Base-by-base conservation (phyloP, 2,113 vertebrate species). In the Sclerurus mexicanus region DNA sequence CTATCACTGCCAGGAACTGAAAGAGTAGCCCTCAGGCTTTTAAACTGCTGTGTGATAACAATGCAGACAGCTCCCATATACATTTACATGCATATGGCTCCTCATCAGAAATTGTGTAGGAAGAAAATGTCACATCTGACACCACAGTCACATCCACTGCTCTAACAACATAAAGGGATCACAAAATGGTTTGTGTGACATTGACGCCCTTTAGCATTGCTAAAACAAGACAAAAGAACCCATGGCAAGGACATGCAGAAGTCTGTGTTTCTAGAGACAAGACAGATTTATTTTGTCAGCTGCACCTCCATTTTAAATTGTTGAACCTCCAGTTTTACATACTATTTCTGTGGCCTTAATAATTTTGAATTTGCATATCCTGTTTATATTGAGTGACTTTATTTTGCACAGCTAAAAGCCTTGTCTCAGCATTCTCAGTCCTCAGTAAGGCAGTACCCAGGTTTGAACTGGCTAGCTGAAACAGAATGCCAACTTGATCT, bases 1-100 rank as follows among this genome's bases (percentile, higher is more conserved):
- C 1, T 30, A 25, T 50, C 39, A 67, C 50, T 86, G 49, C 20
- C 22, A n/a, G 0, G 0, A 87, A 60, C 3, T 5, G 52, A 52
- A 91, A 53, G 17, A 22, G 3, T 13, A 86, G 39, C 9, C 21
- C 21, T 19, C 35, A 33, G 30, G 44, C 28, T 88, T 88, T 46
- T 89, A 42, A 86, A 39, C 50, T 89, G 24, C 25, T 49, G 22
- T 59, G 14, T 67, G 39, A 67, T 31, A 56, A 20, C 52, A 64
- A 25, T 64, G 35, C 7, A 64, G 42, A 28, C 46, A 67, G 35
- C 11, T 59, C 11, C 20, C 10, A 7, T 87, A 12, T 47, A 35
- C 17, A 28, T 77, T 82, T 85, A 44, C 3, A 8, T 12, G 8
- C 24, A n/a, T 7, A 5, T 9, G 60, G 27, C 28, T 95, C 37